Percentiles rank a stretch among this genome's conserved stretches.
These are phyloP conservation scores for Falcunculus frontatus DNA, from an alignment of 2,113 vertebrate genomes.

Conservation along the genomic window DNA sequence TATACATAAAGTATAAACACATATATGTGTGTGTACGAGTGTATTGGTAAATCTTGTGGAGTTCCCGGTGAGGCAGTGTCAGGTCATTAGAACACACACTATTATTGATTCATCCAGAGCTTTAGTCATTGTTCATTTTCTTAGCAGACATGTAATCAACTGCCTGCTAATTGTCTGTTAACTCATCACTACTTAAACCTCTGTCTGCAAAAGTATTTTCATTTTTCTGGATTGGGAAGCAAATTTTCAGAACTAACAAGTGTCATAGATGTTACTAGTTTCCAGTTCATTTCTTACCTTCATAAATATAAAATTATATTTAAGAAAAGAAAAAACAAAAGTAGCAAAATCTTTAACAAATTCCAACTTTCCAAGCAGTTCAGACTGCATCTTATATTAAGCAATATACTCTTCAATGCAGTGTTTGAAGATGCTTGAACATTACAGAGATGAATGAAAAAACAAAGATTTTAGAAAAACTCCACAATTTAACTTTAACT, in stretches of 20 bases:
- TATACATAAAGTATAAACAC: too few relatives aligned
- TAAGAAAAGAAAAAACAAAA: not conserved
- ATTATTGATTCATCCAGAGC: not conserved
- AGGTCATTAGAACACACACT: fast-evolving
- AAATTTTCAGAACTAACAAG: not conserved
- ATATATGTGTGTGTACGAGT: not conserved
- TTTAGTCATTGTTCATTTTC: not conserved
- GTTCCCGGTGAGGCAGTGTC: not conserved
- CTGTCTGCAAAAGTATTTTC: not conserved
- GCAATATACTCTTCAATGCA: not conserved
- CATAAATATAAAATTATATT: not conserved
- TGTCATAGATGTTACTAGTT: not conserved
- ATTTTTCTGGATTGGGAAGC: not conserved
- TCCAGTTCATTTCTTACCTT: not conserved
- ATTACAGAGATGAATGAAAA: not conserved
- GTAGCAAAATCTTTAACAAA: not conserved
- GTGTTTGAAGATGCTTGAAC: not conserved
- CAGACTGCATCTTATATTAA: not conserved
- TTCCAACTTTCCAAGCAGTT: not conserved
- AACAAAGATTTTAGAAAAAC: not conserved
- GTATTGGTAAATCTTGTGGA: not conserved
- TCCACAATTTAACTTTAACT: not conserved
- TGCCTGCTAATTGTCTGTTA: not conserved
- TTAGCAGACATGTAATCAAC: not conserved
- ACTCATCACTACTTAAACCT: not conserved